Percentiles rank a stretch among this genome's conserved stretches.
Conservation (phyloP, 2,888 invertebrate genomes). For the Epinotia ramella region DNA sequence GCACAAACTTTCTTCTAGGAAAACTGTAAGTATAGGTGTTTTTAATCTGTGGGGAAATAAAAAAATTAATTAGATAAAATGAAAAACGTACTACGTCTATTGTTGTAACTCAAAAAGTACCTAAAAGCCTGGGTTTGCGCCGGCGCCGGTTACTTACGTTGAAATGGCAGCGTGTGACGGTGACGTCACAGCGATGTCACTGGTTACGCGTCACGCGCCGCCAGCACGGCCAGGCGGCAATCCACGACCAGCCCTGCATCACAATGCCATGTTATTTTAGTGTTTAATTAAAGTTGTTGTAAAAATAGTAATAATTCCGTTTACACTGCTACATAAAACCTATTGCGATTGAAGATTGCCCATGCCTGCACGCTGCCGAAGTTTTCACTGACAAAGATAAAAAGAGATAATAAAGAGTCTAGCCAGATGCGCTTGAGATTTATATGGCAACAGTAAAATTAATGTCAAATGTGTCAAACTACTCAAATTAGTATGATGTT, state of each 20-base stretch:
- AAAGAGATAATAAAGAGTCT: too few species aligned
- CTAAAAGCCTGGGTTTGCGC: not conserved
- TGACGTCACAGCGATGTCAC: not conserved
- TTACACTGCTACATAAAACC: too few species aligned
- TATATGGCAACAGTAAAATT: too few species aligned
- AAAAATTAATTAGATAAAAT: not conserved
- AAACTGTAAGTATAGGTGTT: constrained; percentile 48
- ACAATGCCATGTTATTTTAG: too few species aligned
- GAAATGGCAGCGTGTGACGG: not conserved
- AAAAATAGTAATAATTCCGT: too few species aligned
- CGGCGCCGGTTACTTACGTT: not conserved
- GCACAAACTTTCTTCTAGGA: constrained; percentile 50
- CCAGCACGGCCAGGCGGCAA: constrained; percentile 4
- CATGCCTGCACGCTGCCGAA: too few species aligned
- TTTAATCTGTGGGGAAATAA: constrained; percentile 53
- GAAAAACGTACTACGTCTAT: not conserved
- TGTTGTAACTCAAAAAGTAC: not conserved
- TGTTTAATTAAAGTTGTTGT: too few species aligned
- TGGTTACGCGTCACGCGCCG: constrained; percentile 11
- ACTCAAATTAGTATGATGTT: too few species aligned
- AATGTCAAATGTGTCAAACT: too few species aligned
- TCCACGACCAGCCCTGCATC: constrained; percentile 13
- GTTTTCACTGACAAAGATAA: too few species aligned
- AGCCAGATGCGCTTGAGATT: too few species aligned
- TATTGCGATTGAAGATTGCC: too few species aligned